These are phyloP conservation scores for Coremacera marginata DNA, from an alignment of 2,888 invertebrate species.

Conservation along the genomic window DNA sequence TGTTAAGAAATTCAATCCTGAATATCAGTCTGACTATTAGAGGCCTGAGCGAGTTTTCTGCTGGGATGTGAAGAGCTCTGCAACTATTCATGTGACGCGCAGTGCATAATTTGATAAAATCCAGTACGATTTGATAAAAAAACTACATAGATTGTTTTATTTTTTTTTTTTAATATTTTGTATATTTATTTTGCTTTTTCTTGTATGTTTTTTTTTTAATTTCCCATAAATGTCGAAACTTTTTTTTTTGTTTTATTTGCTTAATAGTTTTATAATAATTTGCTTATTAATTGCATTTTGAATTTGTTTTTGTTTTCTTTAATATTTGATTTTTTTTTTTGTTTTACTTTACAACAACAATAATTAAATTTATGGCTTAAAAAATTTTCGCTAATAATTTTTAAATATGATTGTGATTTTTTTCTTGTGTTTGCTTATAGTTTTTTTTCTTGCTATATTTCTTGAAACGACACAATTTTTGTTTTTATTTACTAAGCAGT, in stretches of 20 bases:
- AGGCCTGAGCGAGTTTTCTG: too few species aligned
- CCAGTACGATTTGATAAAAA: too few species aligned
- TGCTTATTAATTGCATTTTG: constrained; percentile 31
- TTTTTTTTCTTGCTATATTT: not conserved
- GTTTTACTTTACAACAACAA: constrained; percentile 54
- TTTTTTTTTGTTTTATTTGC: not conserved
- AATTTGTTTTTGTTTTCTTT: constrained; percentile 43
- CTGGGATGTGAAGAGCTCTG: too few species aligned
- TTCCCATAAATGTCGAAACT: not conserved
- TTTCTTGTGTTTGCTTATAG: not conserved
- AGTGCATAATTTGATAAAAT: too few species aligned
- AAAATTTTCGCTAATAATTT: constrained; percentile 59
- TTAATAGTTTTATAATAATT: constrained; percentile 16
- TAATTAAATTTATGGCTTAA: constrained; percentile 49
- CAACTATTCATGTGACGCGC: too few species aligned
- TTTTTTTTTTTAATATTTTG: constrained; percentile 31
- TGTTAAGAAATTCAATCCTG: too few species aligned
- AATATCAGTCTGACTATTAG: too few species aligned
- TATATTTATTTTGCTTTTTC: constrained; percentile 30
- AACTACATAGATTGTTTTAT: not conserved
- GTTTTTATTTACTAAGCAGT: constrained; percentile 17
- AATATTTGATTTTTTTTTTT: too few species aligned
- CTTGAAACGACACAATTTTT: constrained; percentile 27
- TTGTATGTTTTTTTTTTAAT: constrained; percentile 2
- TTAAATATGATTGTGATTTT: not conserved